A percentile compares a stretch with the other conserved stretches of the same genome.
phyloP scores from a whole-genome alignment of 2,888 invertebrate genomes.

The Nemoura dubitans region DNA sequence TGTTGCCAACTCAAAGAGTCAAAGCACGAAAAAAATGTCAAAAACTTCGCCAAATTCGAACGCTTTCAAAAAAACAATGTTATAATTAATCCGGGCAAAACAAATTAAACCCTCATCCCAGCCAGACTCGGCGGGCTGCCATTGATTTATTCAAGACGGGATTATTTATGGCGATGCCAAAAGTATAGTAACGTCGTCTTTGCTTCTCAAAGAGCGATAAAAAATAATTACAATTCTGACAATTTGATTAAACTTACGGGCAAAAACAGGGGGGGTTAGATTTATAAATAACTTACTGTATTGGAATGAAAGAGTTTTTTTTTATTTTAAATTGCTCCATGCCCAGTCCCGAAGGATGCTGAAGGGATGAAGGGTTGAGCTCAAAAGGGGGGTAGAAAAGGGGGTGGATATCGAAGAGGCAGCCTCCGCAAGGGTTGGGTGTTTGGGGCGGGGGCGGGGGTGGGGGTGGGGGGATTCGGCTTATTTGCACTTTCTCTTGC shows the following conservation, averaged over 20 bases:
- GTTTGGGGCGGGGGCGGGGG: background rate
- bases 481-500: background rate
- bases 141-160: conserved; percentile 7
- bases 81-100: background rate
- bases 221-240: conserved; percentile 35
- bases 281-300: conserved; percentile 12
- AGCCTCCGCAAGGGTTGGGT: background rate
- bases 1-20: background rate
- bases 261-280: background rate
- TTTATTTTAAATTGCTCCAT: background rate
- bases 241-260: conserved; percentile 30
- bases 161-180: background rate
- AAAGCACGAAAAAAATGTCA: background rate
- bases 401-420: too few species aligned
- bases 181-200: background rate
- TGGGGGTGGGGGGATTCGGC: background rate
- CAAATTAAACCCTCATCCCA: background rate
- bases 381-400: background rate
- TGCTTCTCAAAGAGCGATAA: conserved; percentile 21
- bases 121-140: background rate
- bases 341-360: background rate
- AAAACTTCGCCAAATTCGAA: background rate
- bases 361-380: background rate
- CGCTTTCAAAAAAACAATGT: background rate
- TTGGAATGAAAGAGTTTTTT: conserved; percentile 9